phyloP scores from a whole-genome alignment of 2,797 vertebrate species.

The Diplodus puntazzo region DNA sequence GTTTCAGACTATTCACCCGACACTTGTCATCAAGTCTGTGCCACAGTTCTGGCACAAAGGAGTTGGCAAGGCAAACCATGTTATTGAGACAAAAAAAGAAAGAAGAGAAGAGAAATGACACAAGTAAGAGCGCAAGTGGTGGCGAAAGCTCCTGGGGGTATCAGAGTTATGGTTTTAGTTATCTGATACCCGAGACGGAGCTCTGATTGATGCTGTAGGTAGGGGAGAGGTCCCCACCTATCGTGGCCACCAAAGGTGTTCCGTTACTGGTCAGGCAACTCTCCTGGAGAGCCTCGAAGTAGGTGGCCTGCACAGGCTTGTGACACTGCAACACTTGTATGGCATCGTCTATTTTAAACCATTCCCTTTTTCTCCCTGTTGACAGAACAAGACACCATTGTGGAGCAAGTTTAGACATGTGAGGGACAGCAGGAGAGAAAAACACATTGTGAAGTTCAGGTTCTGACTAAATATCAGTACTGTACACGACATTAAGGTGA shows the following conservation, averaged over 20 bases:
- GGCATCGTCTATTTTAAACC: conserved; percentile 98
- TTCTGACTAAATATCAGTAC: conserved; percentile 32
- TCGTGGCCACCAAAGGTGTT: conserved; percentile 92
- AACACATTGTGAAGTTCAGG: not conserved
- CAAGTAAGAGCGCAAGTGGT: conserved; percentile 86
- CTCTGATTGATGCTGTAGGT: conserved; percentile 93
- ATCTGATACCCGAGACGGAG: conserved; percentile 97
- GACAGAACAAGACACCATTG: conserved; percentile 64
- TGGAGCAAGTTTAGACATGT: conserved; percentile 35
- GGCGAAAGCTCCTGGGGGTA: conserved; percentile 77
- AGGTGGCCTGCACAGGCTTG: conserved; percentile 98
- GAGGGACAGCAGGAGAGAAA: not conserved
- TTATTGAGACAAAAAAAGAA: conserved; percentile 64
- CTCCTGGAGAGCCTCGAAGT: conserved; percentile 94
- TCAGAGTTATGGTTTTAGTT: conserved; percentile 88
- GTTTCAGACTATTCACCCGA: conserved; percentile 83
- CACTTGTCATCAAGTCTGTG: conserved; percentile 85
- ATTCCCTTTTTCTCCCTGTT: conserved; percentile 98
- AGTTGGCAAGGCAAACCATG: conserved; percentile 88
- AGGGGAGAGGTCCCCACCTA: conserved; percentile 86
- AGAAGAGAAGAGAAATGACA: conserved; percentile 63
- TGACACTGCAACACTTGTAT: conserved; percentile 95
- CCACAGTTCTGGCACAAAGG: conserved; percentile 83
- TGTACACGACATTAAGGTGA: conserved; percentile 5
- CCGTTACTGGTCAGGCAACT: conserved; percentile 96